Conservation (phyloP, 2,113 vertebrate genomes). For the Chaetura pelagica region DNA sequence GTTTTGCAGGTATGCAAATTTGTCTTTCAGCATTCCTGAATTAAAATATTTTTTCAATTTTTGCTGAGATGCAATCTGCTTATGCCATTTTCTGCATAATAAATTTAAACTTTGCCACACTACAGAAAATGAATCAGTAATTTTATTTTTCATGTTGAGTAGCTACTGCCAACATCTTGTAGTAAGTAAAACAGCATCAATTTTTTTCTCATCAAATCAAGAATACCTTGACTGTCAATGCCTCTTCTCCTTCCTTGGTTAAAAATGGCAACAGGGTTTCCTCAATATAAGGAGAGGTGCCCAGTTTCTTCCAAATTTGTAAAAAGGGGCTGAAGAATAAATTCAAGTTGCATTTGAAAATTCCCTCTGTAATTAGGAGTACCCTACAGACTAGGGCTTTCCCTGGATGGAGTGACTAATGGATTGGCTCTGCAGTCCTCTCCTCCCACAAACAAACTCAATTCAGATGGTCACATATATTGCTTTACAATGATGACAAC, state of each 20-base stretch:
- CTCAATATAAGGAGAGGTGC: neutral
- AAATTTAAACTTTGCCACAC: neutral
- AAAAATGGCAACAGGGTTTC: neutral
- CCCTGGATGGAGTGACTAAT: neutral
- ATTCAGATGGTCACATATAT: neutral
- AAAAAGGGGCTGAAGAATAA: neutral
- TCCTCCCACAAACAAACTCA: accelerated
- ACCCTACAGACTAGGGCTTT: neutral
- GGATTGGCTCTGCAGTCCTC: neutral
- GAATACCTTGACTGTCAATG: neutral
- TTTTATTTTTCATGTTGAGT: neutral
- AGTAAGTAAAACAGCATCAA: neutral
- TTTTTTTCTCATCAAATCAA: neutral
- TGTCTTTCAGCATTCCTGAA: neutral
- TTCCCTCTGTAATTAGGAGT: neutral
- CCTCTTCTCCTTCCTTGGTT: neutral
- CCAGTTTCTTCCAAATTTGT: neutral
- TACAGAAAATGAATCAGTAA: neutral
- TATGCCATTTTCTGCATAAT: neutral
- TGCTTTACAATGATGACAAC: too few species aligned
- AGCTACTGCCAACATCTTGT: neutral
- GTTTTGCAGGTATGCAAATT: neutral
- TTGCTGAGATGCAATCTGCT: neutral
- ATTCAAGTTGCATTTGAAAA: neutral
- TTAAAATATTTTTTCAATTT: neutral